Evolutionary conservation across 2,113 vertebrate species (phyloP), one percentile per base, ranked within the genome.

Genomic region (Syngnathus typhle): DNA sequence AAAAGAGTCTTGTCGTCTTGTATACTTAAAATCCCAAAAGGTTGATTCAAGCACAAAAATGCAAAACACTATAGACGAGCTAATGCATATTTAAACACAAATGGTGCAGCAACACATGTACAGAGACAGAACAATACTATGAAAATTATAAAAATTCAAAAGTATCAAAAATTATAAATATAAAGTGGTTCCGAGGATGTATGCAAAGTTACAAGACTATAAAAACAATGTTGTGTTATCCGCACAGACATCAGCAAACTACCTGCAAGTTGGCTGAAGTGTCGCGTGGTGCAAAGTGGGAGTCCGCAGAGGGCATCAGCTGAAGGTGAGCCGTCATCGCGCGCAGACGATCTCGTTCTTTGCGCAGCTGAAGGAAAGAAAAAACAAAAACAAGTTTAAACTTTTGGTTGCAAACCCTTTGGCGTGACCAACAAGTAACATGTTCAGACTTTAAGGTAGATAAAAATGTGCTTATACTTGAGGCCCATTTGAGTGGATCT

Each of bases 291-390:
- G 0, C 93, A 82, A 91, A 92, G 90, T 92, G 94, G 85, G 93
- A 89, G 72, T 94, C 93, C 9, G 88, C 89, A 80, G 93, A 91
- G 77, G 95, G 93, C 90, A 27, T 7, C 27, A 96, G 94, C 84
- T 95, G 95, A 88, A 98, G 93, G 93, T 98, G 95, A 92, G 94
- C 89, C 94, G 93, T 94, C 96, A 98, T 98, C 69, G 95, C 96
- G 87, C 93, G 93, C 88, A 98, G 94, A 85, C 95, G 93, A 73
- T 95, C 91, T 0, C 91, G 93, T 91, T 98, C 96, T 90, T 95
- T 96, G 89, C 92, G 92, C 90, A 98, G 95, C 96, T 98, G 93
- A 90, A 87, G 87, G 51, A 87, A 86, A 43, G 69, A 85, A 89
- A 85, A 86, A 38, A 23, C 16, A 23, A 7, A n/a, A 67, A 78